A percentile compares a stretch with the other conserved stretches of the same genome.
These are phyloP conservation scores for Chamaetylas fuelleborni DNA, from an alignment of 2,113 vertebrate species.

Conservation along the genomic window DNA sequence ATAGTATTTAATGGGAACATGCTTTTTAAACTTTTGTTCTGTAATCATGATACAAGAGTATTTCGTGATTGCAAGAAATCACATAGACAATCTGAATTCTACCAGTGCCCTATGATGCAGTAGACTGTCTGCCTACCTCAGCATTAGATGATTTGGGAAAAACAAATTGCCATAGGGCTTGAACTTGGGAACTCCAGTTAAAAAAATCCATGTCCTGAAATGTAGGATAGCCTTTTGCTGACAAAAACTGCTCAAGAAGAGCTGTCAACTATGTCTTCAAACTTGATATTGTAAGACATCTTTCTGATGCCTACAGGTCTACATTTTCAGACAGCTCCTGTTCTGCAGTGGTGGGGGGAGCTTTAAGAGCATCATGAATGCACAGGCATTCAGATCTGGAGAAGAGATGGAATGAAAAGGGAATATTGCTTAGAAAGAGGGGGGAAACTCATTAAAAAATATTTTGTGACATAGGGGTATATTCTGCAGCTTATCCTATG, in stretches of 20 bases:
- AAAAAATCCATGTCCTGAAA: background rate
- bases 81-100: background rate
- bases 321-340: background rate
- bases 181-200: background rate
- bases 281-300: background rate
- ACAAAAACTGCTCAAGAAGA: background rate
- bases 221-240: background rate
- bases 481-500: background rate
- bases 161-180: background rate
- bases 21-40: background rate
- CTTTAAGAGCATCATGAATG: background rate
- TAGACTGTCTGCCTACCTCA: background rate
- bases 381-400: background rate
- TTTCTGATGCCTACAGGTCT: background rate
- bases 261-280: background rate
- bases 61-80: background rate
- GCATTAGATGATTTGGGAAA: background rate
- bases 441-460: background rate
- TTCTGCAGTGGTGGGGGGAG: background rate
- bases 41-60: background rate
- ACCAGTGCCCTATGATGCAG: background rate
- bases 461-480: background rate
- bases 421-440: background rate
- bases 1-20: background rate
- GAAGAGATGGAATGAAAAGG: background rate